Evolutionary conservation across 2,888 invertebrate species (phyloP), one percentile per base, ranked within the genome.

Genomic region (Torymus auratus): DNA sequence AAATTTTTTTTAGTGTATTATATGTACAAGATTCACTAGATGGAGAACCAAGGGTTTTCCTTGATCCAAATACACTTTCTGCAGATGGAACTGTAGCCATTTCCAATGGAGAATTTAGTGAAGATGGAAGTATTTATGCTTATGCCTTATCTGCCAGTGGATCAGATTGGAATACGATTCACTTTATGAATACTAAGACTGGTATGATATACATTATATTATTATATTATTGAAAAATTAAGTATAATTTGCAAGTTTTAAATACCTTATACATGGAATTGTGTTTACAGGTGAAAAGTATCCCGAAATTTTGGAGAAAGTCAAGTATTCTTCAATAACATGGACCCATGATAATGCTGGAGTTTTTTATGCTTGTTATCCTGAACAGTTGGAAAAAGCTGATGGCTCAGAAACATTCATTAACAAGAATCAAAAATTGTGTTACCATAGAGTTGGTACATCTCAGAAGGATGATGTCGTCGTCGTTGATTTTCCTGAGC

Each of bases 331-430:
- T 1, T 93, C 95, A 14, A 94, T 99, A 91, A 93, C 96, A 0
- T 99, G 99, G 99, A 97, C 97, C 50, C 97, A 97, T 89, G 98
- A 99, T 91, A 95, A 98, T 91, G 94, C 95, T 88, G 99, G 99
- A 62, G 93, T 99, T 85, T 99, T 99, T 91, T 99, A 99, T 91
- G 96, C 96, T 77, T 93, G 95, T 53, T 98, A 97, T 91, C 95
- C 96, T 1, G 95, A 96, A 68, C 95, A 95, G 88, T 93, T 93
- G 72, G 97, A 96, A 50, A 96, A 96, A 91, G 94, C 96, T 2
- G 98, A 98, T 92, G 99, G 99, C 1, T 97, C 97, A 0, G 98
- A 98, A 92, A 98, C 98, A 0, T 94, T 94, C 81, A 94, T 95
- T 85, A 97, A 96, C 91, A 93, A 95, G 88, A 95, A 97, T 91